Evolutionary conservation across 2,113 vertebrate species (phyloP).

Genomic region (Callionymus lyra): DNA sequence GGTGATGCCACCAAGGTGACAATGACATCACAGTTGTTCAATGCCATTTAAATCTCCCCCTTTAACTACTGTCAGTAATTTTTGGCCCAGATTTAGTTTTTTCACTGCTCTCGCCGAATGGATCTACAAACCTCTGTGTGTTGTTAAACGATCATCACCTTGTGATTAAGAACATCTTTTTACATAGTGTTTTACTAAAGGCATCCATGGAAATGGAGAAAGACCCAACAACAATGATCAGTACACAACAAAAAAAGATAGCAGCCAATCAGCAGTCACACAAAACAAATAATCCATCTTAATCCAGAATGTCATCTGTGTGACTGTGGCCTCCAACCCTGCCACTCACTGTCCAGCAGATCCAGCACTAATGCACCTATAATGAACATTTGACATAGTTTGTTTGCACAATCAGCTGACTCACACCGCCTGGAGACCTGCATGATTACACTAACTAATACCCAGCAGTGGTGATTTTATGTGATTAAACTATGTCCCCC

Average conservation of each 20-base stretch:
- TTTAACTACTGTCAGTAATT: too few species aligned
- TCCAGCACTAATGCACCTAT: constrained; percentile 27
- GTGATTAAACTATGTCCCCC: constrained; percentile 33
- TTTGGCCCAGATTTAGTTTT: too few species aligned
- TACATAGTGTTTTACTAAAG: too few species aligned
- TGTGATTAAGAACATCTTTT: too few species aligned
- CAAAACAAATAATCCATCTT: constrained; percentile 48
- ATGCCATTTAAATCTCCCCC: too few species aligned
- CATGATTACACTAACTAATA: constrained; percentile 38
- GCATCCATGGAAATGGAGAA: neutral
- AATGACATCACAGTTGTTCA: too few species aligned
- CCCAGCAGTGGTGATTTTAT: constrained; percentile 33
- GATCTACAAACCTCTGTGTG: too few species aligned
- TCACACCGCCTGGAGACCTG: constrained; percentile 26
- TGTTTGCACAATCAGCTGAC: constrained; percentile 29
- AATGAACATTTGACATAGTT: constrained; percentile 46
- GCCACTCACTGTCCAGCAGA: constrained; percentile 33
- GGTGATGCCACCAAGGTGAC: too few species aligned
- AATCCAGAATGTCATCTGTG: constrained; percentile 40
- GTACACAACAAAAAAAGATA: neutral
- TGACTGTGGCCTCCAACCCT: constrained; percentile 26
- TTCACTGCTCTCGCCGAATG: too few species aligned
- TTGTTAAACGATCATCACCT: too few species aligned
- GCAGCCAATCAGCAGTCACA: constrained; percentile 20
- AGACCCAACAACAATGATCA: neutral